phyloP scores from a whole-genome alignment of 2,113 vertebrate species.

The Halcyon malimbica region DNA sequence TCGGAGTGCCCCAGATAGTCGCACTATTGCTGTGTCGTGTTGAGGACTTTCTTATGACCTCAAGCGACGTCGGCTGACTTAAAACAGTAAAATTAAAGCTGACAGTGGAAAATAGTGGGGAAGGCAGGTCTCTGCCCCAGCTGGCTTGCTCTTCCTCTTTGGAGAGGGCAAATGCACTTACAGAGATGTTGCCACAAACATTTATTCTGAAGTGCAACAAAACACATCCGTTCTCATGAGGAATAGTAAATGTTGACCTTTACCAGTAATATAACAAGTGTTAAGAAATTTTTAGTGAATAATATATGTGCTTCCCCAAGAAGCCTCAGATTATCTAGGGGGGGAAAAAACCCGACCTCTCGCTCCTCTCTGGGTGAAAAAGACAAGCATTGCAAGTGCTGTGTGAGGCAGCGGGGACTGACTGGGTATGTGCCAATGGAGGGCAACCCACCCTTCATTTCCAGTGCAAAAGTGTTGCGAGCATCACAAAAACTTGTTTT shows the following conservation, averaged over 20 bases:
- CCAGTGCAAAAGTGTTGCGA: not conserved
- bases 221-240: rapidly evolving
- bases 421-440: rapidly evolving
- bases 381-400: not conserved
- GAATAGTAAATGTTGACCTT: constrained; percentile 27
- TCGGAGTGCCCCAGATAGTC: not conserved
- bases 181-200: not conserved
- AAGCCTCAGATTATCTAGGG: not conserved
- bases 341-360: not conserved
- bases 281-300: constrained; percentile 18
- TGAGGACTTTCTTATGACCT: not conserved
- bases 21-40: rapidly evolving
- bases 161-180: rapidly evolving
- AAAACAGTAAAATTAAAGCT: not conserved
- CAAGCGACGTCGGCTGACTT: not conserved
- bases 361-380: not conserved
- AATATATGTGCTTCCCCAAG: constrained; percentile 8
- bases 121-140: not conserved
- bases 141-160: not conserved
- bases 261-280: not conserved
- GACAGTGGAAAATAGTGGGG: not conserved
- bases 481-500: not conserved
- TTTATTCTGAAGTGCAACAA: not conserved
- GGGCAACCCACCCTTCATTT: not conserved
- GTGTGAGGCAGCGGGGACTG: not conserved